phyloP scores from a whole-genome alignment of 2,113 vertebrate species.

The Podarcis muralis region DNA sequence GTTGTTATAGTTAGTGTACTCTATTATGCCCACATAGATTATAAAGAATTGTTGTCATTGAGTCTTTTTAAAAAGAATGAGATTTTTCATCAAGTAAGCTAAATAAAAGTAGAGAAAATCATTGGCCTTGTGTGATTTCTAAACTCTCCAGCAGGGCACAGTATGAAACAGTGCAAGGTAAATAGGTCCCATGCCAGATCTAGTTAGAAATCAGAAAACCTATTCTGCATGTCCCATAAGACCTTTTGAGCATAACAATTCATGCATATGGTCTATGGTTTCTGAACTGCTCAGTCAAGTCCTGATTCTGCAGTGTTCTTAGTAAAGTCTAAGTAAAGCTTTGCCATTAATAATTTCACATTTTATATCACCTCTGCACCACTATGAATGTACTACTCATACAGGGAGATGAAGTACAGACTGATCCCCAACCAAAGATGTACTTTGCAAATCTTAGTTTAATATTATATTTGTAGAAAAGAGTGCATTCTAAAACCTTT shows the following conservation, averaged over 20 bases:
- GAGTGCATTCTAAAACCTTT: background rate
- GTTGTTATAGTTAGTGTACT: accelerated
- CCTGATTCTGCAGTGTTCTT: background rate
- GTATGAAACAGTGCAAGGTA: constrained; percentile 20
- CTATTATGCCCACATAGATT: background rate
- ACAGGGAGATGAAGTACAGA: background rate
- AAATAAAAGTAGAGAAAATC: background rate
- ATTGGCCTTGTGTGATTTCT: background rate
- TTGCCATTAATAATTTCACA: background rate
- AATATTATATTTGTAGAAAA: background rate
- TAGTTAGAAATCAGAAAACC: constrained; percentile 13
- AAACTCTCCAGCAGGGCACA: constrained; percentile 1
- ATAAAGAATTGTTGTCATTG: background rate
- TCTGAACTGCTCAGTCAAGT: background rate
- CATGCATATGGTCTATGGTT: background rate
- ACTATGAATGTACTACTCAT: background rate
- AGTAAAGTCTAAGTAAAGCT: background rate
- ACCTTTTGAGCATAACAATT: background rate
- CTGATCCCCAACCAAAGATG: background rate
- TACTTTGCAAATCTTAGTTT: background rate
- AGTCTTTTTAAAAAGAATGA: background rate
- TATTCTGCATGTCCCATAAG: constrained; percentile 1
- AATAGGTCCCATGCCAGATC: background rate
- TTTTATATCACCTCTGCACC: background rate
- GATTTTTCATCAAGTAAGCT: background rate